Evolutionary conservation across 2,113 vertebrate genomes (phyloP).

Genomic region (Oreochromis niloticus): DNA sequence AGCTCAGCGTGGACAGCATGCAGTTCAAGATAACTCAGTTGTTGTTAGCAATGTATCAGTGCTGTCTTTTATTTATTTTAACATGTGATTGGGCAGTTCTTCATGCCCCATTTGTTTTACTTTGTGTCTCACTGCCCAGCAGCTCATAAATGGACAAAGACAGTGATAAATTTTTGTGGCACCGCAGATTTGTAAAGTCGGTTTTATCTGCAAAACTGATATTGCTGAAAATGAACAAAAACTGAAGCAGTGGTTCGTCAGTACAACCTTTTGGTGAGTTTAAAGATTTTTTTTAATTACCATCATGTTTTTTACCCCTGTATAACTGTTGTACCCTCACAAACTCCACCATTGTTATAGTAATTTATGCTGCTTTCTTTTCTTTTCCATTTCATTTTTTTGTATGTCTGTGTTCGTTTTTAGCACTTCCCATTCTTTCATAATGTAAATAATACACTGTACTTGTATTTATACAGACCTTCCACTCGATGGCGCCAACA

Average conservation of each 20-base stretch:
- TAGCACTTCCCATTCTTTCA: background rate
- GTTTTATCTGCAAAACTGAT: too few species aligned
- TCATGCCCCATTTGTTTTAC: too few species aligned
- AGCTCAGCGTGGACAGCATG: background rate
- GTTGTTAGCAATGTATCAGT: background rate
- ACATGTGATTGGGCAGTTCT: background rate
- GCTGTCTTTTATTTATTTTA: background rate
- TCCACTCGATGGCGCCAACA: background rate
- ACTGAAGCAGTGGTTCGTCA: background rate
- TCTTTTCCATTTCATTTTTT: background rate
- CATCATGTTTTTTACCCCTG: background rate
- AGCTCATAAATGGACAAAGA: too few species aligned
- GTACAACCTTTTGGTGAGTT: background rate
- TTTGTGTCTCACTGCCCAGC: too few species aligned
- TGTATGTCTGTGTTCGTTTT: background rate
- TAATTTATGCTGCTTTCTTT: background rate
- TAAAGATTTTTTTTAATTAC: background rate
- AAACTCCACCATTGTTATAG: background rate
- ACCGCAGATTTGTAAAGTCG: too few species aligned
- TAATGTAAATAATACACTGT: background rate
- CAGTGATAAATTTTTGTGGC: too few species aligned
- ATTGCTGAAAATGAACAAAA: background rate
- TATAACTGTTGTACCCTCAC: background rate
- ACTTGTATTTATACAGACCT: background rate
- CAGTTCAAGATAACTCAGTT: background rate